phyloP scores from a whole-genome alignment of 2,797 vertebrate genomes.

The Austrolebias charrua region DNA sequence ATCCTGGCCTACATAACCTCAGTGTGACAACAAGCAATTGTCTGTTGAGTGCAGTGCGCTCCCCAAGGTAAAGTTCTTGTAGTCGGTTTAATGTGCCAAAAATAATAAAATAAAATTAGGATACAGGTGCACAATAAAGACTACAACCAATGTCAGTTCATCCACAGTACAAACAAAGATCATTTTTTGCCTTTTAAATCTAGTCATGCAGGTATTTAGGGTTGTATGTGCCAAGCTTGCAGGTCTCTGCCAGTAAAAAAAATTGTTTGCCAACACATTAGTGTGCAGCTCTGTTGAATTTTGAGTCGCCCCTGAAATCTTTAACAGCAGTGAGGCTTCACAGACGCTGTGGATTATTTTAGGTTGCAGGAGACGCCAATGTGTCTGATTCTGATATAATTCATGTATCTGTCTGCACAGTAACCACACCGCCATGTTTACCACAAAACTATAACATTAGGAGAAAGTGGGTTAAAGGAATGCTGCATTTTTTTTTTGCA shows the following conservation, averaged over 20 bases:
- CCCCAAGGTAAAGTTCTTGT: constrained; percentile 42
- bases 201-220: constrained; percentile 19
- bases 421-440: too few relatives aligned
- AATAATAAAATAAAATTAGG: constrained; percentile 32
- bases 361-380: not conserved
- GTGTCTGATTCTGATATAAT: constrained; percentile 3
- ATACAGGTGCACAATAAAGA: constrained; percentile 36
- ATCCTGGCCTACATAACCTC: constrained; percentile 65
- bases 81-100: constrained; percentile 41
- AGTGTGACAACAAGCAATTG: constrained; percentile 66
- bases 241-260: constrained; percentile 25
- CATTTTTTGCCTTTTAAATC: constrained; percentile 22
- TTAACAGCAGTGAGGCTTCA: constrained; percentile 1
- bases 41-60: constrained; percentile 58
- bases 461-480: not conserved
- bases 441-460: not conserved
- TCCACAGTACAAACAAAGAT: constrained; percentile 29
- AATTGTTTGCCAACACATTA: constrained; percentile 8
- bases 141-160: constrained; percentile 30
- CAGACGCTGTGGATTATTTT: constrained; percentile 6
- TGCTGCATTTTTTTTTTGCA: not conserved
- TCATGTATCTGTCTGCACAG: not conserved
- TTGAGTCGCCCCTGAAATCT: constrained; percentile 14
- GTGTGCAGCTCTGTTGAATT: constrained; percentile 21
- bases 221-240: constrained; percentile 23